Base-by-base conservation (phyloP, 2,797 vertebrate species). In the Hozukius guyotensis region DNA sequence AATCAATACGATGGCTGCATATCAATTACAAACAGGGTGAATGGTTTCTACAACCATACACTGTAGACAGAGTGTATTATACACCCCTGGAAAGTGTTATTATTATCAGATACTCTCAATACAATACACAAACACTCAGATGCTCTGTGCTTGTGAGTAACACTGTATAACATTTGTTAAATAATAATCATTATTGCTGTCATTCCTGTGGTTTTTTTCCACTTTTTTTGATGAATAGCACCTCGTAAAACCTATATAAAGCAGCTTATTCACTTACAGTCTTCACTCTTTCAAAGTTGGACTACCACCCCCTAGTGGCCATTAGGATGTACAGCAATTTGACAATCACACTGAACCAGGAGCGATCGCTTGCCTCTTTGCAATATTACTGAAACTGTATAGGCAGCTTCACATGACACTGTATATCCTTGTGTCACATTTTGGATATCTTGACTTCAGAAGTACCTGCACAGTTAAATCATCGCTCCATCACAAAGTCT, bases 1-100 rank as follows among this genome's bases (percentile, higher is more conserved):
- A 78, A 74, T 34, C 42, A 71, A 59, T 9, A 83, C 72, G 16
- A 31, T 42, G 31, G 57, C 34, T 85, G 88, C 82, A 93, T 94
- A 29, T 85, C 65, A 93, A 93, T 89, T 81, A 82, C 62, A 57
- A 63, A 25, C 25, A 14, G 18, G 5, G 12, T 55, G 69, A 83
- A 82, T 36, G 49, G 64, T 70, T 57, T 56, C 8, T 13, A 25
- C 12, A 67, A 52, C 55, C 7, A 52, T 27, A 53, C 3, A 52
- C 66, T 72, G 34, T 32, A 76, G 57, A 70, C 69, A 70, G 63
- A 32, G 6, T 3, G 13, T 38, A 12, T 72, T 55, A 72, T 12
- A 49, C 5, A 57, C 52, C 16, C 3, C n/a, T 49, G 18, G 34
- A 2, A 49, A 75, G 16, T 53, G 32, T 55, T 67, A 6, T 72